These are phyloP conservation scores for Cyrtodaria siliqua DNA, from an alignment of 2,888 invertebrate genomes.

Conservation along the genomic window DNA sequence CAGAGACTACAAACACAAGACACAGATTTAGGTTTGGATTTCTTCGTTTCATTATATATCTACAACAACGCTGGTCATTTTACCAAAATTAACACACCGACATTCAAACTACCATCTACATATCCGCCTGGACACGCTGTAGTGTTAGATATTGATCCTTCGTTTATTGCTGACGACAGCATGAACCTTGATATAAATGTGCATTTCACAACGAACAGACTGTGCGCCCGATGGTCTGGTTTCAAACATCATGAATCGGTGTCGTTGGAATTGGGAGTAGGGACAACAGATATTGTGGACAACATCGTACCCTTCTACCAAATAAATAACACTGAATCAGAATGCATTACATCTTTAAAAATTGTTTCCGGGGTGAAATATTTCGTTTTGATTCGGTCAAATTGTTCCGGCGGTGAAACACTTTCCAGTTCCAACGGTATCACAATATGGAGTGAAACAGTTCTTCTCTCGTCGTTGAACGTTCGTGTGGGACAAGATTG, in stretches of 20 bases:
- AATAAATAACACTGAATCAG: too few relatives aligned
- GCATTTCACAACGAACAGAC: conserved; percentile 22
- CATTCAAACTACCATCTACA: conserved; percentile 48
- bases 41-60: conserved; percentile 42
- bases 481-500: too few relatives aligned
- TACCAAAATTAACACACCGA: conserved; percentile 27
- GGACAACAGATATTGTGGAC: too few relatives aligned
- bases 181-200: conserved; percentile 20
- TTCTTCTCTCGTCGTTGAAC: too few relatives aligned
- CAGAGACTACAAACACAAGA: conserved; percentile 37
- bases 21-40: conserved; percentile 19
- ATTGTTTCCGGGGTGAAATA: too few relatives aligned
- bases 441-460: too few relatives aligned
- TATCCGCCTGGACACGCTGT: conserved; percentile 50
- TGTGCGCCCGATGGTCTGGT: conserved; percentile 44
- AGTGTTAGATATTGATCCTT: conserved; percentile 47
- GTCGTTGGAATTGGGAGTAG: too few relatives aligned
- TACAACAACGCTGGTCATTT: conserved; percentile 65
- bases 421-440: too few relatives aligned
- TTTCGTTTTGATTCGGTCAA: too few relatives aligned
- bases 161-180: not conserved
- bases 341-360: too few relatives aligned
- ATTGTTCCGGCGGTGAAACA: too few relatives aligned
- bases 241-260: conserved; percentile 46
- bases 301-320: too few relatives aligned